These are phyloP conservation scores for Caerostris darwini DNA, from an alignment of 1,140 invertebrate genomes.

Conservation along the genomic window DNA sequence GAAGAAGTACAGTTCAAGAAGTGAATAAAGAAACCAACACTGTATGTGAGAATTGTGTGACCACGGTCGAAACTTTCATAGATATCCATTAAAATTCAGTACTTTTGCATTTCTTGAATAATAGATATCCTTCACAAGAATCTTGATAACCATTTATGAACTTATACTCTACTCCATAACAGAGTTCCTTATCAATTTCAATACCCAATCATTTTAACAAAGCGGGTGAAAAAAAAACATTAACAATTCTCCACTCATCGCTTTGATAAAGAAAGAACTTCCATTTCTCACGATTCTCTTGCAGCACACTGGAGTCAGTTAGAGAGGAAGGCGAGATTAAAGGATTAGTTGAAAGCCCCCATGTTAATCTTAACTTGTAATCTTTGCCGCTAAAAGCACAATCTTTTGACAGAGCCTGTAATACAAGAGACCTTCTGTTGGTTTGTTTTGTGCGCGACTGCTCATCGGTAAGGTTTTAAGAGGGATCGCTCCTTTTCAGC, in stretches of 20 bases:
- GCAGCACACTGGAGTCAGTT: conserved; percentile 21
- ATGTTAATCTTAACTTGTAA: conserved; percentile 56
- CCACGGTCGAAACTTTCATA: too few relatives aligned
- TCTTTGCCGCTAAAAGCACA: conserved; percentile 70
- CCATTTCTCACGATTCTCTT: conserved; percentile 67
- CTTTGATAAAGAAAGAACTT: conserved; percentile 30
- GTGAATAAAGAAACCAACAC: too few relatives aligned
- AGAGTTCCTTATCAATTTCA: background rate
- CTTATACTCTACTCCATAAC: too few relatives aligned
- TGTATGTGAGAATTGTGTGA: too few relatives aligned
- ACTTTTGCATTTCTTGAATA: too few relatives aligned
- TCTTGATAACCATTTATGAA: too few relatives aligned
- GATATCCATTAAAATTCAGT: too few relatives aligned
- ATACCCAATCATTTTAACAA: background rate
- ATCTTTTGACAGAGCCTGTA: background rate
- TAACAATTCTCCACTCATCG: background rate
- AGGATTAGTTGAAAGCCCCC: conserved; percentile 64
- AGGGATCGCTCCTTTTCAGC: conserved; percentile 8
- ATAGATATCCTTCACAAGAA: too few relatives aligned
- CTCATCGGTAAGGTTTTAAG: conserved; percentile 42
- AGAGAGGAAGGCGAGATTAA: conserved; percentile 66
- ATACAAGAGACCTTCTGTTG: conserved; percentile 35
- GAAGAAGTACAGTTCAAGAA: too few relatives aligned
- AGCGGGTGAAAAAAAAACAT: background rate
- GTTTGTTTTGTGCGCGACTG: conserved; percentile 60